Percentiles rank a stretch among this genome's conserved stretches.
phyloP scores from a whole-genome alignment of 1,140 invertebrate species.

The Gerris buenoi region DNA sequence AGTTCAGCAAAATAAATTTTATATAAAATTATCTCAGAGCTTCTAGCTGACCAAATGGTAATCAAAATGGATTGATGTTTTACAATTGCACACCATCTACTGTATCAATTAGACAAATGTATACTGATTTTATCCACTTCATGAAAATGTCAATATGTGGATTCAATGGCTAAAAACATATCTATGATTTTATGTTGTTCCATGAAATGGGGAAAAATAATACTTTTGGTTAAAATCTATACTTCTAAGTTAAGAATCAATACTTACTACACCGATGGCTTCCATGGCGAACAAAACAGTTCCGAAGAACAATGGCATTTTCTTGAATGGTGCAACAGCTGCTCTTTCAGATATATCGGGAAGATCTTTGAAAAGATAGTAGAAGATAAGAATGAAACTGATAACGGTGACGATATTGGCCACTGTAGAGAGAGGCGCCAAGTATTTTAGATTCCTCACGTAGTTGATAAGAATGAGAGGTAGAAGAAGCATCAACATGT shows the following conservation, averaged over 20 bases:
- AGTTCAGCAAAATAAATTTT: too few species aligned
- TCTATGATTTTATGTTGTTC: too few species aligned
- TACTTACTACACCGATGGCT: slow-evolving; percentile 46
- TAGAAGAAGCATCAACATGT: slow-evolving; percentile 42
- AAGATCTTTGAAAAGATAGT: slow-evolving; percentile 47
- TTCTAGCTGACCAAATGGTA: too few species aligned
- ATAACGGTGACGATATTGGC: slow-evolving; percentile 49
- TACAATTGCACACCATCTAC: too few species aligned
- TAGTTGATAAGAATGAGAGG: slow-evolving; percentile 52
- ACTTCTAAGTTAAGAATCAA: not conserved
- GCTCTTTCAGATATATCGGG: slow-evolving; percentile 32
- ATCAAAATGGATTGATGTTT: too few species aligned
- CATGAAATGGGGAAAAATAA: too few species aligned
- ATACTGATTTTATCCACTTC: too few species aligned
- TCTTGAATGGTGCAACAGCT: slow-evolving; percentile 30
- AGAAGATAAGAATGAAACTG: slow-evolving; percentile 49
- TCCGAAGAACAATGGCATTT: slow-evolving; percentile 46
- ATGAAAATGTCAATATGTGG: too few species aligned
- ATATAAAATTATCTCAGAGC: too few species aligned
- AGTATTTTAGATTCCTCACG: slow-evolving; percentile 52
- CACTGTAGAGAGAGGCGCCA: slow-evolving; percentile 56
- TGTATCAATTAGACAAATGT: too few species aligned
- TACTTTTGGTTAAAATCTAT: too few species aligned
- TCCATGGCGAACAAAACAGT: slow-evolving; percentile 49
- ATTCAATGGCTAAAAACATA: too few species aligned